Base-by-base conservation (phyloP, 2,797 vertebrate species). In the Clarias platycephalus region DNA sequence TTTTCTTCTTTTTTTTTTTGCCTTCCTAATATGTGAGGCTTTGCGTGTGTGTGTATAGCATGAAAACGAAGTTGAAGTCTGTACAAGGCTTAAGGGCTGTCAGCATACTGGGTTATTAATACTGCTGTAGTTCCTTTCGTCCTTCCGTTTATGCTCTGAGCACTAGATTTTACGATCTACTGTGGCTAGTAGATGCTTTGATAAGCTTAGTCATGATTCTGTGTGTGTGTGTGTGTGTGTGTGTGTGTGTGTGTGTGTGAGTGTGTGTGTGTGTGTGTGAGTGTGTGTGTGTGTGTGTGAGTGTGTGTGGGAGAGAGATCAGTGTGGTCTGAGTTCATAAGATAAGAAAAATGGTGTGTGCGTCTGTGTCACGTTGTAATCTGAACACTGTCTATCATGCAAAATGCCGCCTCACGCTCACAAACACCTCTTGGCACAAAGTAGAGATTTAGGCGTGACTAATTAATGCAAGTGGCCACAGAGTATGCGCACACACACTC, bases 391-490 rank as follows among this genome's bases (percentile, higher is more conserved):
- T 79, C 44, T 68, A 64, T 24, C 67, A 12, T 34, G 40, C 53
- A 40, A 12, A 72, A 26, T 80, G 10, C 20, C 60, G 70, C 55
- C 55, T 28, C 34, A 80, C 1, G 10, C 62, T 72, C 68, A 89
- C 88, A 87, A 87, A 77, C 55, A 13, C 28, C 74, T 53, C 87
- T 86, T 37, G 26, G 31, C 26, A 63, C 55, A 74, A 62, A 4
- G 28, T 34, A 64, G 87, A 80, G 87, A 86, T 84, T 86, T 82
- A 90, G 87, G 82, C 79, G 75, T 83, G 85, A 82, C 87, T 90
- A 90, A 91, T 93, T 90, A 90, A 90, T 89, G 40, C 40, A 66
- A 85, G 57, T 22, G 31, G 80, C 74, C 89, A 84, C 72, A 20
- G 1, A 15, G 81, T 86, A 22, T 15, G 16, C 62, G 24, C 53